These are phyloP conservation scores for Progne subis DNA, from an alignment of 2,113 vertebrate species.

Conservation along the genomic window DNA sequence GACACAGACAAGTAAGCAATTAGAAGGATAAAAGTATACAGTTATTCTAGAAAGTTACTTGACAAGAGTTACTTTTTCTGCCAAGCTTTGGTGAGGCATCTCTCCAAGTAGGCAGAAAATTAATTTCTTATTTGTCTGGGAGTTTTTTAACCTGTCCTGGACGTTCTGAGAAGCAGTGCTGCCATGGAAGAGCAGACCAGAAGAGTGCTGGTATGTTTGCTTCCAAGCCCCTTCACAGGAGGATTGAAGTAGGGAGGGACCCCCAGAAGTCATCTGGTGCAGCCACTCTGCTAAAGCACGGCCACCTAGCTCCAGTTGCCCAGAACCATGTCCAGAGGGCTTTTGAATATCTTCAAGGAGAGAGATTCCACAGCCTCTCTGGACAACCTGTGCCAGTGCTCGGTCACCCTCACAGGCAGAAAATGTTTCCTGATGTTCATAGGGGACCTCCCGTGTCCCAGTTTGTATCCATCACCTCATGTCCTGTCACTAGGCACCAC, in stretches of 20 bases:
- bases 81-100: neutral
- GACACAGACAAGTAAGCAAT: neutral
- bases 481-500: neutral
- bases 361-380: neutral
- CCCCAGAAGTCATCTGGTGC: neutral
- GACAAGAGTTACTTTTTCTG: neutral
- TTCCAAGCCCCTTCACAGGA: neutral
- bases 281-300: neutral
- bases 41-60: neutral
- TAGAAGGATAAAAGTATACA: neutral
- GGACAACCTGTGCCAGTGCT: neutral
- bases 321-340: no score
- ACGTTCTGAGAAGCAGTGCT: neutral
- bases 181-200: neutral
- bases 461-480: neutral
- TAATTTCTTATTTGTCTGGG: neutral
- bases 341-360: neutral
- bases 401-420: fast-evolving
- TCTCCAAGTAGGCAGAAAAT: neutral
- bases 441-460: neutral
- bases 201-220: neutral
- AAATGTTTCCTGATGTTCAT: neutral
- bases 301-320: neutral
- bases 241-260: neutral
- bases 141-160: neutral